Evolutionary conservation across 2,797 vertebrate genomes (phyloP).

Genomic region (Momotus momota): DNA sequence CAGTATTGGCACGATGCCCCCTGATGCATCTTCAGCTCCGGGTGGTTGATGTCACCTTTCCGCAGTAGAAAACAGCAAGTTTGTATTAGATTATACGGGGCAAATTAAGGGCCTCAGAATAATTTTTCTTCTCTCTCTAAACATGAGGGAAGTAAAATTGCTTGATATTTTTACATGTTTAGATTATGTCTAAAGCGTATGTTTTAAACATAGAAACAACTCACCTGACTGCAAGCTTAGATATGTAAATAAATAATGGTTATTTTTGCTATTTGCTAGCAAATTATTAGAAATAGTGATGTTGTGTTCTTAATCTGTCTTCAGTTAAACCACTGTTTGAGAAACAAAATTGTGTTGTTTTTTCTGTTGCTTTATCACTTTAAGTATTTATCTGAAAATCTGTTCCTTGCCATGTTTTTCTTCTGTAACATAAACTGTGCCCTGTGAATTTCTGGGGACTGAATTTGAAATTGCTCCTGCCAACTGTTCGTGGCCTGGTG

Average conservation of each 20-base stretch:
- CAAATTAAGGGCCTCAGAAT: slow-evolving; percentile 16
- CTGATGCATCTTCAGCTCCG: slow-evolving; percentile 30
- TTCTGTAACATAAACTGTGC: slow-evolving; percentile 99
- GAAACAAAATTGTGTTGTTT: slow-evolving; percentile 80
- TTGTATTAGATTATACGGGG: neutral
- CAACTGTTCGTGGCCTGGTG: slow-evolving; percentile 95
- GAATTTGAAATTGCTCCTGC: slow-evolving; percentile 99
- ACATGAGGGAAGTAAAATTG: slow-evolving; percentile 53
- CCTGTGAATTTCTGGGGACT: slow-evolving; percentile 98
- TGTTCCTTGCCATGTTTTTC: slow-evolving; percentile 99
- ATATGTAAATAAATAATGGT: slow-evolving; percentile 7
- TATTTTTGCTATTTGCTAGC: slow-evolving; percentile 26
- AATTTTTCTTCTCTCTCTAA: slow-evolving; percentile 52
- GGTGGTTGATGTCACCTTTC: slow-evolving; percentile 1
- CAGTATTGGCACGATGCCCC: neutral
- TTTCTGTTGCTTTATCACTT: slow-evolving; percentile 84
- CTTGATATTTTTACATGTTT: slow-evolving; percentile 11
- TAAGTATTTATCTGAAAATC: slow-evolving; percentile 98
- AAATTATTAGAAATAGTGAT: slow-evolving; percentile 63
- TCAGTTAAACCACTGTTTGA: slow-evolving; percentile 72
- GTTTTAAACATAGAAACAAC: slow-evolving; percentile 54
- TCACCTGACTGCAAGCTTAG: slow-evolving; percentile 36
- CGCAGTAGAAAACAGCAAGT: slow-evolving; percentile 8
- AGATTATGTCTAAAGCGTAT: slow-evolving; percentile 9
- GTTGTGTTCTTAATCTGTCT: slow-evolving; percentile 76